A percentile compares a stretch with the other conserved stretches of the same genome.
Evolutionary conservation across 2,888 invertebrate species (phyloP).

Genomic region (Cepaea hortensis): DNA sequence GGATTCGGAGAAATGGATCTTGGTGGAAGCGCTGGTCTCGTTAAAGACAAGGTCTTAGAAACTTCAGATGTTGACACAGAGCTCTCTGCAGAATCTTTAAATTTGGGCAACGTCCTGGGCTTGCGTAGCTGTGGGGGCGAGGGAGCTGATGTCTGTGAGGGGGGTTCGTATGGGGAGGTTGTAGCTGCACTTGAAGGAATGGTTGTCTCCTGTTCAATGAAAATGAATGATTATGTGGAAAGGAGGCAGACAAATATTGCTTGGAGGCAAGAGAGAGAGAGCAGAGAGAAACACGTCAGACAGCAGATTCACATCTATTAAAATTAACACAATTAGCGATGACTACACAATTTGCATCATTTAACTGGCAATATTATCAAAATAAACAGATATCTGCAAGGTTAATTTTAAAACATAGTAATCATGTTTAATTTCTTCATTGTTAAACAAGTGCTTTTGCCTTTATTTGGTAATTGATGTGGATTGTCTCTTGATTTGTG

Average conservation of each 20-base stretch:
- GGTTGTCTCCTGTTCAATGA: conserved; percentile 40
- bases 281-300: neutral
- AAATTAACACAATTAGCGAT: neutral
- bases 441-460: too few relatives aligned
- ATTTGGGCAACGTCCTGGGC: conserved; percentile 1
- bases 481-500: too few relatives aligned
- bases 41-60: neutral
- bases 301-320: neutral
- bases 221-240: conserved; percentile 42
- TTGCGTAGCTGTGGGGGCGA: conserved; percentile 18
- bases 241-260: conserved; percentile 32
- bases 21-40: conserved; percentile 35
- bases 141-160: conserved; percentile 35
- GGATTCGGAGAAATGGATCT: neutral
- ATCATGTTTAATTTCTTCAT: too few relatives aligned
- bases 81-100: conserved; percentile 9
- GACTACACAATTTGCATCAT: too few relatives aligned
- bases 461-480: too few relatives aligned
- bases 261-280: neutral
- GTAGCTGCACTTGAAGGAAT: conserved; percentile 53
- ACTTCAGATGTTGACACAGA: neutral
- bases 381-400: too few relatives aligned
- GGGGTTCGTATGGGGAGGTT: conserved; percentile 49
- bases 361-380: too few relatives aligned
- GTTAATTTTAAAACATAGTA: too few relatives aligned